Percentiles rank a stretch among this genome's conserved stretches.
phyloP scores from a whole-genome alignment of 2,113 vertebrate species.

The Dermatemys mawii region DNA sequence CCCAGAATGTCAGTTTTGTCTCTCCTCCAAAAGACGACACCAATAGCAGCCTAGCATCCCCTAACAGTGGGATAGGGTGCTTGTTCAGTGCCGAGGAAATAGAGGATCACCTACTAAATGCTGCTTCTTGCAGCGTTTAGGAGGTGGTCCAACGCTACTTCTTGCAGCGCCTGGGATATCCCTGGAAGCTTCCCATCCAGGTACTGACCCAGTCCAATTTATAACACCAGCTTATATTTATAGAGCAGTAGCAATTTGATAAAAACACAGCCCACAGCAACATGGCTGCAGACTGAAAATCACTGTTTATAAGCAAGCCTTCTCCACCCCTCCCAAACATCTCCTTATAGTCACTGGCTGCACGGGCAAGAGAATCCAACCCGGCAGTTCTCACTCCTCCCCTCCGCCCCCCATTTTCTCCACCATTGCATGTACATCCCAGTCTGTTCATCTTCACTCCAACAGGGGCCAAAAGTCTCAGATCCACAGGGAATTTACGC shows the following conservation, averaged over 20 bases:
- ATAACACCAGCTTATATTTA: background rate
- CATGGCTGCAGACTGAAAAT: background rate
- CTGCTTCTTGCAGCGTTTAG: background rate
- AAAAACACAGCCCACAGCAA: background rate
- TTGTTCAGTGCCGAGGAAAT: background rate
- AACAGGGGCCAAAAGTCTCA: background rate
- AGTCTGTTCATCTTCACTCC: background rate
- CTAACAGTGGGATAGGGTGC: background rate
- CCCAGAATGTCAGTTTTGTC: fast-evolving
- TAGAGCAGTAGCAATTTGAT: background rate
- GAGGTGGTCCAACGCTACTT: background rate
- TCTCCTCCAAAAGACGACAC: background rate
- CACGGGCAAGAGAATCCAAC: background rate
- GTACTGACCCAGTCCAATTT: background rate
- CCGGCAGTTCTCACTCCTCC: no score
- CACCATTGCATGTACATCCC: background rate
- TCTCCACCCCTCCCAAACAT: background rate
- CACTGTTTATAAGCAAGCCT: background rate
- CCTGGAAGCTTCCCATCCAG: background rate
- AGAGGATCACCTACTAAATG: background rate
- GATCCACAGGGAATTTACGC: background rate
- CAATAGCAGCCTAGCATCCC: background rate
- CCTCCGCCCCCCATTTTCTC: background rate
- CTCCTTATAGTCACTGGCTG: background rate
- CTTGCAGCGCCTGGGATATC: background rate